A percentile compares a stretch with the other conserved stretches of the same genome.
These are phyloP conservation scores for Trichacis sp. DNA, from an alignment of 2,888 invertebrate genomes.

Conservation along the genomic window DNA sequence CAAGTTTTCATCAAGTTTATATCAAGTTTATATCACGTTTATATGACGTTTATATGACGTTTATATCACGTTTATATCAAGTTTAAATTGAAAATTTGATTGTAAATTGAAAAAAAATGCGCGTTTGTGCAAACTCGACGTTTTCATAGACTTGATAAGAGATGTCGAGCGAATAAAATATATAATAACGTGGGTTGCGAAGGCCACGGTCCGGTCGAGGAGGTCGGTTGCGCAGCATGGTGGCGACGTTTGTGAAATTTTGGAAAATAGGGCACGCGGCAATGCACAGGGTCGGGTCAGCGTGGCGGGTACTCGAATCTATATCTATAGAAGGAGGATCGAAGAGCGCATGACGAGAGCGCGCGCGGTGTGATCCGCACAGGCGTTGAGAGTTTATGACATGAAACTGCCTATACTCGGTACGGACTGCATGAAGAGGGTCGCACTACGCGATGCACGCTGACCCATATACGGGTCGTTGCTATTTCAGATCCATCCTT, in stretches of 20 bases:
- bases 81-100: no score
- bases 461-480: constrained; percentile 70
- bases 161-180: no score
- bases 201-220: constrained; percentile 38
- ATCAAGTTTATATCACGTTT: no score
- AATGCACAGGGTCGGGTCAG: constrained; percentile 42
- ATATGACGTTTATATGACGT: no score
- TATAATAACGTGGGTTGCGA: constrained; percentile 11
- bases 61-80: no score
- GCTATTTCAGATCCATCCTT: constrained; percentile 69
- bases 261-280: constrained; percentile 43
- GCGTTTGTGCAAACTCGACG: no score
- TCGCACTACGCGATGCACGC: constrained; percentile 66
- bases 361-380: constrained; percentile 51
- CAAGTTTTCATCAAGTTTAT: no score
- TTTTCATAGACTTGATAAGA: no score
- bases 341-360: constrained; percentile 30
- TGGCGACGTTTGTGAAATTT: constrained; percentile 37
- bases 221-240: constrained; percentile 27
- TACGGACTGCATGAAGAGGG: constrained; percentile 62
- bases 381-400: constrained; percentile 62
- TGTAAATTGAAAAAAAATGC: no score
- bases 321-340: constrained; percentile 1
- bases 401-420: constrained; percentile 54
- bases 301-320: constrained; percentile 34